A percentile compares a stretch with the other conserved stretches of the same genome.
These are phyloP conservation scores for Scotopteryx bipunctaria DNA, from an alignment of 2,888 invertebrate genomes.

Conservation along the genomic window DNA sequence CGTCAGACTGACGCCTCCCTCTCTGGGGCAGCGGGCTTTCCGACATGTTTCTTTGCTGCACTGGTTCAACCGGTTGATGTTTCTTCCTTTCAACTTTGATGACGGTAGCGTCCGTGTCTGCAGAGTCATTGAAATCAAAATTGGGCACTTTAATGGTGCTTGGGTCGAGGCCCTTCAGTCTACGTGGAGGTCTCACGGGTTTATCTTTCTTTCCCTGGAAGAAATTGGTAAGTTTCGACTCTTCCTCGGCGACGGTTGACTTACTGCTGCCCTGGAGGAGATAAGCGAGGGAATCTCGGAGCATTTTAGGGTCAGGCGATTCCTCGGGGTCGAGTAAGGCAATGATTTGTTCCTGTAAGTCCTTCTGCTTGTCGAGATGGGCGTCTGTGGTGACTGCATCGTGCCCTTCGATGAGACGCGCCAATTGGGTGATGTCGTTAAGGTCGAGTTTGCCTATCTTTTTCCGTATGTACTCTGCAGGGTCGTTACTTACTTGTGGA, in stretches of 20 bases:
- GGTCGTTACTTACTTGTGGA: conserved; percentile 75
- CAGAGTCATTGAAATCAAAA: conserved; percentile 59
- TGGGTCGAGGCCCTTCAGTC: conserved; percentile 64
- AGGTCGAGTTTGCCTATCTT: conserved; percentile 71
- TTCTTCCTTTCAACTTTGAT: conserved; percentile 45
- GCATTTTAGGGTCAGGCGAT: conserved; percentile 58
- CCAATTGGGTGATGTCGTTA: conserved; percentile 68
- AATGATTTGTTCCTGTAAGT: conserved; percentile 69
- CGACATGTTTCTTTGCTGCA: conserved; percentile 26
- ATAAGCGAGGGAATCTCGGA: conserved; percentile 60
- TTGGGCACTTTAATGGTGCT: conserved; percentile 48
- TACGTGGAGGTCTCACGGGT: conserved; percentile 54
- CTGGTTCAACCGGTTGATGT: conserved; percentile 10
- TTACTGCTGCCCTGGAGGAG: conserved; percentile 60
- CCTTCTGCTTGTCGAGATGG: conserved; percentile 56
- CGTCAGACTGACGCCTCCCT: conserved; percentile 55
- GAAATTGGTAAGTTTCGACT: conserved; percentile 51
- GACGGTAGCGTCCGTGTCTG: conserved; percentile 61
- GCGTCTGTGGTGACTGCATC: conserved; percentile 48
- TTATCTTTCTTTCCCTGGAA: conserved; percentile 53
- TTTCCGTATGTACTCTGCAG: conserved; percentile 67
- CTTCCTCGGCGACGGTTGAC: conserved; percentile 46
- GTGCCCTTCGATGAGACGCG: conserved; percentile 69
- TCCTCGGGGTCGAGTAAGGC: conserved; percentile 68
- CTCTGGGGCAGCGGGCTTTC: conserved; percentile 40